Conservation (phyloP, 2,888 invertebrate genomes). For the Caenorhabditis sinica region DNA sequence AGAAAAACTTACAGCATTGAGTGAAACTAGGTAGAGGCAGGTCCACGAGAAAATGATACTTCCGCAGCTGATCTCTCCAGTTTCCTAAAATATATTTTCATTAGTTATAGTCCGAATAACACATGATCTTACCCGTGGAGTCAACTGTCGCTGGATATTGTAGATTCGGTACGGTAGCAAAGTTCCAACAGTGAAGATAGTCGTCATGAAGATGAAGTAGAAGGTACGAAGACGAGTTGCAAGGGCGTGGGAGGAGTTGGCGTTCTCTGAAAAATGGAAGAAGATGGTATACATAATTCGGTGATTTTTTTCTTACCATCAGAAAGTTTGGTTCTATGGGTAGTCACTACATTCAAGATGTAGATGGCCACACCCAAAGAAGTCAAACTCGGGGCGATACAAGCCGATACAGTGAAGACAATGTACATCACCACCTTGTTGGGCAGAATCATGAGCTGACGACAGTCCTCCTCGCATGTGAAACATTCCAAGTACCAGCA, state of each 20-base stretch:
- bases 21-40: slow-evolving; percentile 79
- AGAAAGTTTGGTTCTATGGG: slow-evolving; percentile 77
- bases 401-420: slow-evolving; percentile 77
- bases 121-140: slow-evolving; percentile 32
- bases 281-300: background rate
- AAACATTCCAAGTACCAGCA: slow-evolving; percentile 76
- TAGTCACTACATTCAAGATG: slow-evolving; percentile 80
- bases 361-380: slow-evolving; percentile 81
- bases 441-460: slow-evolving; percentile 63
- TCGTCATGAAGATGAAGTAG: slow-evolving; percentile 83
- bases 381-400: slow-evolving; percentile 81
- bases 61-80: slow-evolving; percentile 65
- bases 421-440: slow-evolving; percentile 71
- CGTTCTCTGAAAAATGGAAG: slow-evolving; percentile 53
- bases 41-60: slow-evolving; percentile 76
- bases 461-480: slow-evolving; percentile 68
- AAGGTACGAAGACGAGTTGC: slow-evolving; percentile 80
- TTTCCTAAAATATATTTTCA: slow-evolving; percentile 36
- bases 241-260: slow-evolving; percentile 70
- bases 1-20: slow-evolving; percentile 79
- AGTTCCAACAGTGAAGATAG: slow-evolving; percentile 79
- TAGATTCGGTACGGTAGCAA: slow-evolving; percentile 80
- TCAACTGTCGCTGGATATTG: slow-evolving; percentile 64
- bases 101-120: background rate
- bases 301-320: slow-evolving; percentile 38